phyloP scores from a whole-genome alignment of 2,113 vertebrate species.

The Illadopsis cleaveri region DNA sequence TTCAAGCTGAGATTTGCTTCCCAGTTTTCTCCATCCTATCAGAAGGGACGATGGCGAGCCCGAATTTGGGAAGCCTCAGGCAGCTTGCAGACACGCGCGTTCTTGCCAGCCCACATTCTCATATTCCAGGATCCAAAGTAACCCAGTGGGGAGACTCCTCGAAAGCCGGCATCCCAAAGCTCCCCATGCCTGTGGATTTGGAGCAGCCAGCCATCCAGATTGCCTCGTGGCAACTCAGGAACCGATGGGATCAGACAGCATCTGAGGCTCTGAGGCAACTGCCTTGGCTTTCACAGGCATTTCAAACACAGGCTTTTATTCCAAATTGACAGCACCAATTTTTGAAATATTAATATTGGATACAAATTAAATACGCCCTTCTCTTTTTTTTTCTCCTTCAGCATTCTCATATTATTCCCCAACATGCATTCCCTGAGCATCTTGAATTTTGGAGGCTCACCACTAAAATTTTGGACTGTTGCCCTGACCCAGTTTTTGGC shows the following conservation, averaged over 20 bases:
- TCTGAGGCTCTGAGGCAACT: neutral
- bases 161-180: neutral
- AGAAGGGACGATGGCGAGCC: neutral
- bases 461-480: neutral
- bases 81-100: neutral
- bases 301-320: neutral
- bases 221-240: neutral
- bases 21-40: neutral
- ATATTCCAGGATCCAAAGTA: neutral
- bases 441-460: conserved; percentile 64
- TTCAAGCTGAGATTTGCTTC: neutral
- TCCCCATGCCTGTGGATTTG: neutral
- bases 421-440: conserved; percentile 30
- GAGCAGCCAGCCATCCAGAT: neutral
- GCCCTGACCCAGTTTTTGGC: conserved; percentile 60
- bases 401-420: neutral
- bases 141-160: neutral
- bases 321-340: neutral
- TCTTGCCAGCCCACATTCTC: neutral
- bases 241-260: neutral
- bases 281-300: neutral
- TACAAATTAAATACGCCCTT: neutral
- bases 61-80: neutral
- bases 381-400: neutral
- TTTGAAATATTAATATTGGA: neutral